Percentiles rank a stretch among this genome's conserved stretches.
These are phyloP conservation scores for Drosophila mojavensis DNA, from an alignment of 1,140 invertebrate genomes.

Conservation along the genomic window DNA sequence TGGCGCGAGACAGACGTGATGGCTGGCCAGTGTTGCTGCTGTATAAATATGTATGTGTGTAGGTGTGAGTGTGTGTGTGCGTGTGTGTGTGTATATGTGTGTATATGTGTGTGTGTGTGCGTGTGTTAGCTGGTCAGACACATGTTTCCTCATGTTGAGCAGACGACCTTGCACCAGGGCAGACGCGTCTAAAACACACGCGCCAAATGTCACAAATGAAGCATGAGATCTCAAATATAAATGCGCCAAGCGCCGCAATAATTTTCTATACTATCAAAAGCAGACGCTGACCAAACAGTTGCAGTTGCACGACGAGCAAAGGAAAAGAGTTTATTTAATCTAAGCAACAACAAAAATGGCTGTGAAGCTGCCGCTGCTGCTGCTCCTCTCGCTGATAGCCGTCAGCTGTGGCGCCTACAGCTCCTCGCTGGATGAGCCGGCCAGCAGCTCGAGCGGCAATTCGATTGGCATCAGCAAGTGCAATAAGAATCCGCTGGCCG, in stretches of 20 bases:
- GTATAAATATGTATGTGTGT: conserved; percentile 20
- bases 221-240: conserved; percentile 38
- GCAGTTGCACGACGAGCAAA: background rate
- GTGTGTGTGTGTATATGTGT: conserved; percentile 24
- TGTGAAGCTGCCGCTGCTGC: conserved; percentile 22
- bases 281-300: conserved; percentile 1
- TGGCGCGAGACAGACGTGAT: conserved; percentile 51
- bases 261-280: conserved; percentile 54
- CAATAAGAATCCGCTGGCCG: conserved; percentile 70
- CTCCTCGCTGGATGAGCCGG: conserved; percentile 29
- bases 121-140: conserved; percentile 36
- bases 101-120: conserved; percentile 20
- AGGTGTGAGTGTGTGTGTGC: conserved; percentile 17
- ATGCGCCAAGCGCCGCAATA: conserved; percentile 46
- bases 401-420: conserved; percentile 38
- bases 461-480: conserved; percentile 53
- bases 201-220: conserved; percentile 24
- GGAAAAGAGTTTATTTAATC: background rate
- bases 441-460: conserved; percentile 41
- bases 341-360: conserved; percentile 27
- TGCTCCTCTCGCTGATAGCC: conserved; percentile 28
- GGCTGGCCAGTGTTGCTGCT: conserved; percentile 6
- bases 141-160: conserved; percentile 66
- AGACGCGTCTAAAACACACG: conserved; percentile 55
- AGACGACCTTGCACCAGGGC: conserved; percentile 42